Evolutionary conservation across 2,797 vertebrate genomes (phyloP).

Genomic region (Notamacropus eugenii): DNA sequence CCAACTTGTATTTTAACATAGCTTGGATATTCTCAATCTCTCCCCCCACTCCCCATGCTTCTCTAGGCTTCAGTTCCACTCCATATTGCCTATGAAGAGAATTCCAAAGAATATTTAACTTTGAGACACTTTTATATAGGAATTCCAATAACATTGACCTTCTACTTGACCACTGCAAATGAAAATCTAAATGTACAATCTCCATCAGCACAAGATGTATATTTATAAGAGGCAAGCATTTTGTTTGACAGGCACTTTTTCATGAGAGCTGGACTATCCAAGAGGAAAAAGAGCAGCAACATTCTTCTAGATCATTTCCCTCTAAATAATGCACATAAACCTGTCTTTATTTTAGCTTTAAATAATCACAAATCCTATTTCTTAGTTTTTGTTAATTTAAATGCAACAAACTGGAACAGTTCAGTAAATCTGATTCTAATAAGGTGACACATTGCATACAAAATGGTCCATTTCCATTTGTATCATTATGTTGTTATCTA

Average conservation of each 20-base stretch:
- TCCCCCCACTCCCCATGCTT: not conserved
- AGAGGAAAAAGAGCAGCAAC: slow-evolving; percentile 49
- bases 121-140: not conserved
- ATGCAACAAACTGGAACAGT: slow-evolving; percentile 47
- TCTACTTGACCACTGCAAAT: not conserved
- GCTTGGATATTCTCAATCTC: not conserved
- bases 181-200: slow-evolving; percentile 59
- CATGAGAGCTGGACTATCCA: slow-evolving; percentile 35
- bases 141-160: not conserved
- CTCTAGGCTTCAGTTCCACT: not conserved
- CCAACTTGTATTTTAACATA: not conserved
- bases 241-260: slow-evolving; percentile 58
- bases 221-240: slow-evolving; percentile 67
- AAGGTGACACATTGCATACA: slow-evolving; percentile 54
- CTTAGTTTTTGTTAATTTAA: slow-evolving; percentile 45
- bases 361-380: slow-evolving; percentile 7
- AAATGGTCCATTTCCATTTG: slow-evolving; percentile 54
- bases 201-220: slow-evolving; percentile 31
- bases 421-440: slow-evolving; percentile 58
- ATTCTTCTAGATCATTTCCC: slow-evolving; percentile 53
- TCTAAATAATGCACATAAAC: slow-evolving; percentile 47
- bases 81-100: not conserved
- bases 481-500: slow-evolving; percentile 38
- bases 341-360: slow-evolving; percentile 71
- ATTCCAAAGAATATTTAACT: not conserved